Base-by-base conservation (phyloP, 2,888 invertebrate species). In the Agriopis marginaria region DNA sequence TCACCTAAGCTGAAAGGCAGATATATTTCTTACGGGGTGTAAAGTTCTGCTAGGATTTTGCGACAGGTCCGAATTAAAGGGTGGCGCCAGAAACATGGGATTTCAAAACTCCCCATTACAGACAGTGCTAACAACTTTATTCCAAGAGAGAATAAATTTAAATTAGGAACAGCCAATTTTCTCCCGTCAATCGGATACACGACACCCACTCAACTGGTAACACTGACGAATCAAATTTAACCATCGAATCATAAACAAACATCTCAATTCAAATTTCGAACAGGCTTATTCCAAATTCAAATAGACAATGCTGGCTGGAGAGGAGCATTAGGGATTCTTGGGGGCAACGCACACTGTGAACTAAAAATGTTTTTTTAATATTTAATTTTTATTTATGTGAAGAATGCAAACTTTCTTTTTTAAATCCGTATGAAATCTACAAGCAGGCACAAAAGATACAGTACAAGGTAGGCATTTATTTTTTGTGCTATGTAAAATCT, bases 281-380 rank as follows among this genome's bases (percentile, higher is more conserved):
- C 86, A 77, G 86, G 90, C 89, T 86, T 87, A 89, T 90, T 91
- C 85, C 78, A 86, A 90, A 92, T 88, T 88, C 87, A 86, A 92
- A 91, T 90, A 89, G 89, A 89, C 89, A 89, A 87, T 86, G 78
- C 81, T 80, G 83, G 79, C 81, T 86, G 83, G 80, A 84, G 86
- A 83, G 86, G 81, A 82, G 85, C 83, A 83, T 88, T 86, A 86
- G 83, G 81, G 82, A 81, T 82, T 82, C 76, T 73, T 80, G 82
- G 70, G 79, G 49, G 66, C 66, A 73, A 63, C 82, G 79, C 66
- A 81, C 78, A 85, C 66, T 4, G 40, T 53, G 39, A 51, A 39
- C 8, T 39, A n/a, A 12, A 7, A 54, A 39, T 39, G 7, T n/a
- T 39, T 32, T 32, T 32, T 32, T 32, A 32, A 32, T 32, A 32